Base-by-base conservation (phyloP, 1,140 invertebrate species). In the Brachionus koreanus region DNA sequence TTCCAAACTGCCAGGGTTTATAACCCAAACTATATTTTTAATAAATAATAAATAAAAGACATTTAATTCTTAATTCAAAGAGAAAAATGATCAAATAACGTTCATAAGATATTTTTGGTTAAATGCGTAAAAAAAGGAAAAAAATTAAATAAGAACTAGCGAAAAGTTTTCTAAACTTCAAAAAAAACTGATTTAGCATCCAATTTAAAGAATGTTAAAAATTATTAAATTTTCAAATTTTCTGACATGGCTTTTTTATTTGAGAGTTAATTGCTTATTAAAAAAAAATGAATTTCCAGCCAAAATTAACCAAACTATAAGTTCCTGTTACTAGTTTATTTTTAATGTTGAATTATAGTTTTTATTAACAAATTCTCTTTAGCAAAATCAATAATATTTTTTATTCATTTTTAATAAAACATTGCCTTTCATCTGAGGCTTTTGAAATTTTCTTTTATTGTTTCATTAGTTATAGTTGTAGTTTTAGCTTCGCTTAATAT, bases 391-490 rank as follows among this genome's bases (percentile, higher is more conserved):
- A 69, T 69, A 69, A 69, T 39, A 69, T 69, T 69, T 67, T 69
- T 65, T n/a, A 33, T 65, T 33, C 25, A 33, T 65, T 65, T 69
- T 69, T 6, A 69, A 42, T 69, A 39, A 69, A 69, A 69, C n/a
- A 69, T 69, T 69, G 25, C 6, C 16, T 37, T 69, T 69, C 33
- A 37, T 35, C 7, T 37, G 33, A n/a, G 29, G 13, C n/a, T 19
- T 69, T 33, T 16, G 16, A 69, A 69, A 69, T 69, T 37, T 69
- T 35, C 33, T 4, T 69, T 69, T 69, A 69, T 69, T 69, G 65
- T 69, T 69, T 69, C 65, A 69, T 69, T 69, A 69, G 65, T 69
- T 57, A 19, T 69, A 69, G 65, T 69, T 69, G 65, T 69, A 69
- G 37, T 67, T 67, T 49, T 42, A 7, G 7, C 19, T 57, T 57